Evolutionary conservation across 92 coral and sea anemone genomes (phyloP).

Genomic region (Hydrozoanthus gracilis): DNA sequence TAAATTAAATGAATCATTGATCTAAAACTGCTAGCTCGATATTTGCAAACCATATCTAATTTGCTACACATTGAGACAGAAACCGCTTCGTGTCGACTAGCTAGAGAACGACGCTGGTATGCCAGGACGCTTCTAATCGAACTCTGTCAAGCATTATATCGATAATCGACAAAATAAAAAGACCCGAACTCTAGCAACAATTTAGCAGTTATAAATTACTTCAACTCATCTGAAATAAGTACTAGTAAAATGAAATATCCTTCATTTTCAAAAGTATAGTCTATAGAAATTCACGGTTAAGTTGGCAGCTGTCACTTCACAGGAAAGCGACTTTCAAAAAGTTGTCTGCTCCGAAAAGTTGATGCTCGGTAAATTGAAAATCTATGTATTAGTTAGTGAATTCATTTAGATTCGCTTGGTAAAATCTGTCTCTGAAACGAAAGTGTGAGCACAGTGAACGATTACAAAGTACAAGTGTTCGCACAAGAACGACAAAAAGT

Average conservation of each 20-base stretch:
- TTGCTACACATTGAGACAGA: background rate
- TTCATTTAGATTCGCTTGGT: no score
- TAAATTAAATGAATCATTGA: background rate
- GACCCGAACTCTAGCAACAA: background rate
- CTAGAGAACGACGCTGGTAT: background rate
- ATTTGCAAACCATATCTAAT: slow-evolving; percentile 12
- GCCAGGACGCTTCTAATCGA: background rate
- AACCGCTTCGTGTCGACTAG: slow-evolving; percentile 9
- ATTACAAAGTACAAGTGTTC: background rate
- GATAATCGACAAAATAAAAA: slow-evolving; percentile 6
- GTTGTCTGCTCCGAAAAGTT: background rate
- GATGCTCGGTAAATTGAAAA: background rate
- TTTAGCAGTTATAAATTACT: background rate
- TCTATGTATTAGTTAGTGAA: background rate
- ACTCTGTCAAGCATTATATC: background rate
- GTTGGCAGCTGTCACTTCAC: slow-evolving; percentile 18
- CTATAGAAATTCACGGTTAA: background rate
- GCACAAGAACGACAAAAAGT: background rate
- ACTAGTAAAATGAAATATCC: background rate
- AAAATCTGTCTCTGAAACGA: no score
- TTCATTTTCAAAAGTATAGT: background rate
- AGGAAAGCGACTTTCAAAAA: background rate
- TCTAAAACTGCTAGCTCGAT: background rate
- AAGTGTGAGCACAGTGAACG: background rate
- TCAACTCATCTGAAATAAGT: slow-evolving; percentile 18